A percentile compares a stretch with the other conserved stretches of the same genome.
Conservation (phyloP, 2,113 vertebrate species). For the Melanerpes formicivorus region DNA sequence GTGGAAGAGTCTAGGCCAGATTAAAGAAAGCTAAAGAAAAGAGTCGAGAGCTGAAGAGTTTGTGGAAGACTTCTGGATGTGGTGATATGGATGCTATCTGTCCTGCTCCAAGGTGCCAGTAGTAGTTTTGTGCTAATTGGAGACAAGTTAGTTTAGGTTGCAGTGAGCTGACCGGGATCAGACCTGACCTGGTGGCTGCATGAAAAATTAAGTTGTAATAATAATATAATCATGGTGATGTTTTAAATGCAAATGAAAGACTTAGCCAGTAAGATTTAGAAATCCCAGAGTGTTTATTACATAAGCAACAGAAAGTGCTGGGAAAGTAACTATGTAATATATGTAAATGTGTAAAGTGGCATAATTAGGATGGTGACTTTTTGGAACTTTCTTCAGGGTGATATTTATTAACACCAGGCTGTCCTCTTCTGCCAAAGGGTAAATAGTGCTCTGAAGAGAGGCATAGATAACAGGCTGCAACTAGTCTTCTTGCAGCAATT, state of each 20-base stretch:
- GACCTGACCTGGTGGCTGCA: background rate
- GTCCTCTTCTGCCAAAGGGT: background rate
- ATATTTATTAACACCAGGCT: background rate
- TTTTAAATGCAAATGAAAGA: background rate
- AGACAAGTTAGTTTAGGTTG: background rate
- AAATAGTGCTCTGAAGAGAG: background rate
- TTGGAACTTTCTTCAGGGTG: background rate
- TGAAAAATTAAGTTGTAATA: background rate
- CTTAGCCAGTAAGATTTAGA: background rate
- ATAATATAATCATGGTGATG: background rate
- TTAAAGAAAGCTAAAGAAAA: slow-evolving; percentile 11
- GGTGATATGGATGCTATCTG: background rate
- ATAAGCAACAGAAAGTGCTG: background rate
- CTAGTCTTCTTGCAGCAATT: background rate
- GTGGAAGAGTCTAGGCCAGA: background rate
- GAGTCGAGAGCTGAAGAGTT: background rate
- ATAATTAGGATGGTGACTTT: background rate
- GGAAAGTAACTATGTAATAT: background rate
- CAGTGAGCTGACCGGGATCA: background rate
- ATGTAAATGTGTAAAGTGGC: background rate
- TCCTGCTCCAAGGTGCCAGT: background rate
- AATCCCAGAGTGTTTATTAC: background rate
- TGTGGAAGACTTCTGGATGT: background rate
- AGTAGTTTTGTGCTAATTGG: background rate
- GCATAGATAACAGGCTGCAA: background rate